Evolutionary conservation across 2,113 vertebrate genomes (phyloP).

Genomic region (Leucoraja erinaceus): DNA sequence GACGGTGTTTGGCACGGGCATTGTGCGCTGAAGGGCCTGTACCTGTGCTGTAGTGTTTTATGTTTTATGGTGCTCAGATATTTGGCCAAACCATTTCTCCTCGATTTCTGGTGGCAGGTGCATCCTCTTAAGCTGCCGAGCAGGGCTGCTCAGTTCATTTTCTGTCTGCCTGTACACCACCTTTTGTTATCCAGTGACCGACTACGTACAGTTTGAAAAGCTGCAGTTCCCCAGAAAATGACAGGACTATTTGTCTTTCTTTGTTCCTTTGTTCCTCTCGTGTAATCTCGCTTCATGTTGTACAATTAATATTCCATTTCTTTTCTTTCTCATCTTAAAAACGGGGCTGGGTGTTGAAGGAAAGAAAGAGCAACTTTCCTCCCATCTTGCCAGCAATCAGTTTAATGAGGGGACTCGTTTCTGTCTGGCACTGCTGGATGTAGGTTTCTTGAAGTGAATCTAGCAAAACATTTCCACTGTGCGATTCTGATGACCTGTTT

Average conservation of each 20-base stretch:
- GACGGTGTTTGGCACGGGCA: no score
- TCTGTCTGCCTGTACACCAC: not conserved
- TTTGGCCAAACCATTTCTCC: not conserved
- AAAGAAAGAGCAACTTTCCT: not conserved
- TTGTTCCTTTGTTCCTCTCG: not conserved
- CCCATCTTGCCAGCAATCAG: not conserved
- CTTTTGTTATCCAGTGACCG: not conserved
- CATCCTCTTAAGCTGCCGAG: not conserved
- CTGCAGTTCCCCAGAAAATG: not conserved
- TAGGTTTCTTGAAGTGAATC: not conserved
- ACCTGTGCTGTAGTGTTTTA: no score
- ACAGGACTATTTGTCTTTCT: constrained; percentile 3
- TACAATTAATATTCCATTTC: constrained; percentile 10
- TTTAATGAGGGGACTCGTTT: not conserved
- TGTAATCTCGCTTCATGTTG: not conserved
- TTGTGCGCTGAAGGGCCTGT: no score
- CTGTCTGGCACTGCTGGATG: not conserved
- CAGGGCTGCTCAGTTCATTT: not conserved
- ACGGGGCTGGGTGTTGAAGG: not conserved
- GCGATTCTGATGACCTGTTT: not conserved
- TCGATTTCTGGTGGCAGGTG: not conserved
- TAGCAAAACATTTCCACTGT: not conserved
- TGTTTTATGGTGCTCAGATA: no score
- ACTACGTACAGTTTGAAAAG: not conserved
- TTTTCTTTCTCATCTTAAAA: not conserved